A percentile compares a stretch with the other conserved stretches of the same genome.
phyloP scores from a whole-genome alignment of 1,140 invertebrate genomes.

The Hyphantria cunea region DNA sequence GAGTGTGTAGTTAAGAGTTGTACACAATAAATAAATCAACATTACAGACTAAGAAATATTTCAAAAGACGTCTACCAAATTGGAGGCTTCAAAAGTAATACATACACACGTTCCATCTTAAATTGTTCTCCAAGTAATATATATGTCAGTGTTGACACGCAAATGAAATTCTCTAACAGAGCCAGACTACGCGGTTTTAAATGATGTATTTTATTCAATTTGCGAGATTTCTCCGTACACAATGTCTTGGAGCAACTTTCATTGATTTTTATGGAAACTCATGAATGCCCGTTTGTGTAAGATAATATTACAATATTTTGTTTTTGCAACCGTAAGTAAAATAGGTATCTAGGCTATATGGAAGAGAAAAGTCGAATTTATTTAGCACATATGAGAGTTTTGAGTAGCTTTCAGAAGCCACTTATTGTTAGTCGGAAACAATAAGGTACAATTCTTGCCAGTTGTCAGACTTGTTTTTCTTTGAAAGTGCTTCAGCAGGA shows the following conservation, averaged over 20 bases:
- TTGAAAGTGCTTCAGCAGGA: no score
- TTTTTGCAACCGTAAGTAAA: not conserved
- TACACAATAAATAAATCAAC: no score
- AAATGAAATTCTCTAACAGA: not conserved
- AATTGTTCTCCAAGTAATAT: not conserved
- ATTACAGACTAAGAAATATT: not conserved
- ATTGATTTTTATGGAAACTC: not conserved
- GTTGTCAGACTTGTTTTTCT: no score
- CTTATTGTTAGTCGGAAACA: no score
- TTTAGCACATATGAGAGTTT: not conserved
- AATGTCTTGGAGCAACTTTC: slow-evolving; percentile 7
- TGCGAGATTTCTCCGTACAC: slow-evolving; percentile 8
- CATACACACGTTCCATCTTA: not conserved
- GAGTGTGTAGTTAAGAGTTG: no score
- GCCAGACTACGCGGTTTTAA: not conserved
- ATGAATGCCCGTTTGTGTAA: not conserved
- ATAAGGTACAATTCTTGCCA: no score
- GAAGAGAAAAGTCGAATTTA: not conserved
- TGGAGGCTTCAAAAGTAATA: not conserved
- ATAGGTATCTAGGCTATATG: not conserved
- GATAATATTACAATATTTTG: slow-evolving; percentile 10
- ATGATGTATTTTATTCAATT: slow-evolving; percentile 5
- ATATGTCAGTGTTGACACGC: not conserved
- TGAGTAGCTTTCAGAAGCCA: no score
- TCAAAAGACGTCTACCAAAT: not conserved